Percentiles rank a stretch among this genome's conserved stretches.
Conservation (phyloP, 1,140 invertebrate genomes). For the Aethina tumida region DNA sequence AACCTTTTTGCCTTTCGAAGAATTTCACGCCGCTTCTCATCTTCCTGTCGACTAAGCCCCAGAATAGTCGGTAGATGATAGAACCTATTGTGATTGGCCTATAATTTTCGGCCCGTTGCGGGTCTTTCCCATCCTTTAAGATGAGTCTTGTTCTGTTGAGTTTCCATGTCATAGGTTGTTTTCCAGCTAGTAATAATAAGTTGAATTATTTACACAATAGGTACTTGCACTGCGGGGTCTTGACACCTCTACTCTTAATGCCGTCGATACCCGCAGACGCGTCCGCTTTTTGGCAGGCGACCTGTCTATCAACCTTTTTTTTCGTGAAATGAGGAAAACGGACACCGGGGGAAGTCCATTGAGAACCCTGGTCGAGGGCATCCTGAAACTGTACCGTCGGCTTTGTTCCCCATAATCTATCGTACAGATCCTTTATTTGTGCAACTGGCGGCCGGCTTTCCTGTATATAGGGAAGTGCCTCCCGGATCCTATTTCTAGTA, state of each 20-base stretch:
- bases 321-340: neutral
- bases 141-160: slow-evolving; percentile 23
- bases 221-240: neutral
- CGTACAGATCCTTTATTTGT: slow-evolving; percentile 1
- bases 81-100: too few species aligned
- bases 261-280: slow-evolving; percentile 9
- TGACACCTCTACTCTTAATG: neutral
- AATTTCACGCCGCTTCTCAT: too few species aligned
- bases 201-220: slow-evolving; percentile 10
- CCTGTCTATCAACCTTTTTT: neutral
- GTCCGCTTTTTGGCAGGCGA: slow-evolving; percentile 1
- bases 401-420: slow-evolving; percentile 2
- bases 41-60: too few species aligned
- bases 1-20: too few species aligned
- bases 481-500: too few species aligned
- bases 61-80: too few species aligned
- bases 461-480: too few species aligned
- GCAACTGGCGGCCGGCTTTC: too few species aligned
- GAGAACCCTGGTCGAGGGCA: too few species aligned
- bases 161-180: slow-evolving; percentile 18
- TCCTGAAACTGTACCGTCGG: neutral
- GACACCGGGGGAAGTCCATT: too few species aligned
- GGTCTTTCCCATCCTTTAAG: too few species aligned
- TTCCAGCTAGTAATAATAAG: slow-evolving; percentile 3
- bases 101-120: too few species aligned